Evolutionary conservation across 2,888 invertebrate genomes (phyloP).

Genomic region (Meta bourneti): DNA sequence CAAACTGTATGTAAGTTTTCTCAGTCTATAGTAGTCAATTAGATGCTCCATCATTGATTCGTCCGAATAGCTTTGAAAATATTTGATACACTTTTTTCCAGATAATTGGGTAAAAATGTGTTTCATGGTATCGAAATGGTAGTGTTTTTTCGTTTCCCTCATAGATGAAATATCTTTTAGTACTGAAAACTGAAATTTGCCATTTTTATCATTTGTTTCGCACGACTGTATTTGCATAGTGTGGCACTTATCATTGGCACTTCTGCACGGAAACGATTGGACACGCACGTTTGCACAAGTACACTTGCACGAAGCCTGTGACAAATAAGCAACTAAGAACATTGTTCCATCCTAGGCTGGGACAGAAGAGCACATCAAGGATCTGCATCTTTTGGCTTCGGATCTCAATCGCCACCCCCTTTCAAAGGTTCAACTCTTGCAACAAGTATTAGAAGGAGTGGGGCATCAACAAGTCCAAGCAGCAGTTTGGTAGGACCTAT

Average conservation of each 20-base stretch:
- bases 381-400: constrained; percentile 26
- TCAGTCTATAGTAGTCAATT: no score
- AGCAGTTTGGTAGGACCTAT: constrained; percentile 4
- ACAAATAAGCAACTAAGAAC: not conserved
- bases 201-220: not conserved
- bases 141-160: no score
- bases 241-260: constrained; percentile 7
- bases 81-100: no score
- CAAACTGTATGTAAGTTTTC: no score
- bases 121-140: no score
- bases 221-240: not conserved
- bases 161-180: no score
- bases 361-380: constrained; percentile 50
- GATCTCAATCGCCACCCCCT: constrained; percentile 40
- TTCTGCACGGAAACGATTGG: not conserved
- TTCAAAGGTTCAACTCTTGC: constrained; percentile 38
- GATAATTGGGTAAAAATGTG: no score
- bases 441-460: constrained; percentile 36
- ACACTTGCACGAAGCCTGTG: constrained; percentile 11
- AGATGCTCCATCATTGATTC: no score
- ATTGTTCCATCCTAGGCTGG: constrained; percentile 65
- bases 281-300: not conserved
- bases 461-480: constrained; percentile 26
- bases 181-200: no score
- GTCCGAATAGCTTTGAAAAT: no score